Percentiles rank a stretch among this genome's conserved stretches.
phyloP scores from a whole-genome alignment of 1,140 invertebrate genomes.

The Pseudomyrmex dendroicus region DNA sequence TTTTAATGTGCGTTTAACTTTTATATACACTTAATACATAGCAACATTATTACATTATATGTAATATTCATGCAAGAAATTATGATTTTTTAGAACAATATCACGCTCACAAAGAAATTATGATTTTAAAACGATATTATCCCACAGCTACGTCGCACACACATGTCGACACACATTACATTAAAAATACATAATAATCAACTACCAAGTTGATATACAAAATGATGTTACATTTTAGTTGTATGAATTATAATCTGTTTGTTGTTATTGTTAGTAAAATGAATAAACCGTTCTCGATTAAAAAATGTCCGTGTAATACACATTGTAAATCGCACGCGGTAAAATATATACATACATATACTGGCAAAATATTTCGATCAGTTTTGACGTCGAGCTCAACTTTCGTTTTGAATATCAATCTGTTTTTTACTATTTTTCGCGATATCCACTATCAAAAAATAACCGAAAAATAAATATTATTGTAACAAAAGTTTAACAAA shows the following conservation, averaged over 20 bases:
- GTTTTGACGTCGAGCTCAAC: not conserved
- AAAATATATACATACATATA: not conserved
- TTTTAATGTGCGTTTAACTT: too few species aligned
- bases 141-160: not conserved
- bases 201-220: slow-evolving; percentile 6
- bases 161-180: not conserved
- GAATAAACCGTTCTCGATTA: slow-evolving; percentile 53
- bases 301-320: not conserved
- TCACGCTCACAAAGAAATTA: too few species aligned
- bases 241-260: slow-evolving; percentile 60
- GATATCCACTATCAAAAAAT: slow-evolving; percentile 10
- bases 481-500: too few species aligned
- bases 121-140: not conserved
- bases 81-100: too few species aligned
- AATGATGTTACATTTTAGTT: slow-evolving; percentile 30
- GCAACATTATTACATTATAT: too few species aligned
- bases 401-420: slow-evolving; percentile 20
- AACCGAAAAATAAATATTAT: not conserved
- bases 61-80: too few species aligned
- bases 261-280: slow-evolving; percentile 42
- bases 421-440: slow-evolving; percentile 26
- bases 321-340: slow-evolving; percentile 25
- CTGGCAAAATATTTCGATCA: slow-evolving; percentile 28
- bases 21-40: too few species aligned
- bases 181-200: slow-evolving; percentile 39